A percentile compares a stretch with the other conserved stretches of the same genome.
Evolutionary conservation across 2,888 invertebrate genomes (phyloP).

Genomic region (Rhorus exstirpatorius): DNA sequence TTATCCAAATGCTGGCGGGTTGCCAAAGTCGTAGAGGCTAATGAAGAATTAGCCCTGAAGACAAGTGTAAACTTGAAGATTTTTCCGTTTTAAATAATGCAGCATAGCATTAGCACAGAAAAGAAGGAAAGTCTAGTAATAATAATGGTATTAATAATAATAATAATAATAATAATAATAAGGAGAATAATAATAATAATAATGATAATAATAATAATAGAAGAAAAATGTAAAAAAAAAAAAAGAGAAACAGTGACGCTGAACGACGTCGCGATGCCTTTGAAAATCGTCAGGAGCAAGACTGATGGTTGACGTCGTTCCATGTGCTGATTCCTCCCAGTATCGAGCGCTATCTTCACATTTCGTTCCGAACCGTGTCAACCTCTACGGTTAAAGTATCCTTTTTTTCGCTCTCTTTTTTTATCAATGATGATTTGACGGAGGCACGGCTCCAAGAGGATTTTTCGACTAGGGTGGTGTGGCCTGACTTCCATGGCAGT

Average conservation of each 20-base stretch:
- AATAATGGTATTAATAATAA: no score
- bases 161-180: conserved; percentile 67
- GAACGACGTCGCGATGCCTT: conserved; percentile 40
- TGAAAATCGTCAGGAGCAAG: conserved; percentile 34
- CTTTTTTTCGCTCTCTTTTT: background rate
- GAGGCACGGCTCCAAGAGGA: conserved; percentile 47
- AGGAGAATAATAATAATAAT: conserved; percentile 56
- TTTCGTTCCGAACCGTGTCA: conserved; percentile 21
- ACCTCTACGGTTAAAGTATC: conserved; percentile 2
- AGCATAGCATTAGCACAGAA: conserved; percentile 64
- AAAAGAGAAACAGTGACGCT: conserved; percentile 46
- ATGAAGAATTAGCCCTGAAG: conserved; percentile 1
- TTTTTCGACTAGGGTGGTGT: conserved; percentile 65
- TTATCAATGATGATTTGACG: conserved; percentile 27
- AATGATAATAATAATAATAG: conserved; percentile 69
- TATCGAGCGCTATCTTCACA: conserved; percentile 26
- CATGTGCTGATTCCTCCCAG: conserved; percentile 40
- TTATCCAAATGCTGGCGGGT: conserved; percentile 8
- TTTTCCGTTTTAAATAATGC: conserved; percentile 47
- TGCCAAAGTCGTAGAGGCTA: conserved; percentile 6
- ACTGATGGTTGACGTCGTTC: conserved; percentile 23
- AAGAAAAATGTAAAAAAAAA: conserved; percentile 53
- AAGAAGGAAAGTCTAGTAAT: background rate
- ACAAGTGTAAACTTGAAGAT: conserved; percentile 4
- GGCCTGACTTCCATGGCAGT: conserved; percentile 67